Evolutionary conservation across 53 echinoderm and acorn worm species (phyloP).

Genomic region (Paelopatides confundens): DNA sequence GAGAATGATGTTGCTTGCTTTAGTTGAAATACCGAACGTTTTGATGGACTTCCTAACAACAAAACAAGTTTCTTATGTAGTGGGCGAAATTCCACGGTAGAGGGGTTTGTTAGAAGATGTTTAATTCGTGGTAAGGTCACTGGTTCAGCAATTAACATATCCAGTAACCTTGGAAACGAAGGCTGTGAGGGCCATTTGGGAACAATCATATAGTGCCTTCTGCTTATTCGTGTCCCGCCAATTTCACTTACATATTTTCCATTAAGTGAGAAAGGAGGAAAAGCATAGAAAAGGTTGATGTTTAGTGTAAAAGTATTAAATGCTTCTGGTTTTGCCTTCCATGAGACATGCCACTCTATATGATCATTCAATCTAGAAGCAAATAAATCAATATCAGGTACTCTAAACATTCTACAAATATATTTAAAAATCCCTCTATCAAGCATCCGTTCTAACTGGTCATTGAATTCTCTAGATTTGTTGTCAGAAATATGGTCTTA

Average conservation of each 20-base stretch:
- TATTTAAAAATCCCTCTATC: background rate
- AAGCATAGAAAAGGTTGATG: background rate
- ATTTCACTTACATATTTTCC: background rate
- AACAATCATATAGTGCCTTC: background rate
- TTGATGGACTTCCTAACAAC: constrained; percentile 26
- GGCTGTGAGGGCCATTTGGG: background rate
- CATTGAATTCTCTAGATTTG: constrained; percentile 59
- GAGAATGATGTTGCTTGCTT: constrained; percentile 7
- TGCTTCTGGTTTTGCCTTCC: constrained; percentile 65
- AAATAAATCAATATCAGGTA: constrained; percentile 29
- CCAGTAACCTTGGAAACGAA: background rate
- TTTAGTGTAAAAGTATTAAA: constrained; percentile 16
- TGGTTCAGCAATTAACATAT: background rate
- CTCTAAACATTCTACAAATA: background rate
- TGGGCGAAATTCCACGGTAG: background rate
- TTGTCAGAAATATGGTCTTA: constrained; percentile 58
- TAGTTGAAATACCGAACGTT: background rate
- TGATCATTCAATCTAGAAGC: constrained; percentile 18
- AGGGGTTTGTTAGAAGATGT: background rate
- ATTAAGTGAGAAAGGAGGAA: constrained; percentile 26
- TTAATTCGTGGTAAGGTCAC: background rate
- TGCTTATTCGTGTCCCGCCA: background rate
- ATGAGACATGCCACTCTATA: constrained; percentile 56
- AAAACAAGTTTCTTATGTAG: constrained; percentile 3
- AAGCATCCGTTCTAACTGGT: constrained; percentile 12